phyloP scores from a whole-genome alignment of 2,113 vertebrate genomes.

The Daphoenositta chrysoptera region DNA sequence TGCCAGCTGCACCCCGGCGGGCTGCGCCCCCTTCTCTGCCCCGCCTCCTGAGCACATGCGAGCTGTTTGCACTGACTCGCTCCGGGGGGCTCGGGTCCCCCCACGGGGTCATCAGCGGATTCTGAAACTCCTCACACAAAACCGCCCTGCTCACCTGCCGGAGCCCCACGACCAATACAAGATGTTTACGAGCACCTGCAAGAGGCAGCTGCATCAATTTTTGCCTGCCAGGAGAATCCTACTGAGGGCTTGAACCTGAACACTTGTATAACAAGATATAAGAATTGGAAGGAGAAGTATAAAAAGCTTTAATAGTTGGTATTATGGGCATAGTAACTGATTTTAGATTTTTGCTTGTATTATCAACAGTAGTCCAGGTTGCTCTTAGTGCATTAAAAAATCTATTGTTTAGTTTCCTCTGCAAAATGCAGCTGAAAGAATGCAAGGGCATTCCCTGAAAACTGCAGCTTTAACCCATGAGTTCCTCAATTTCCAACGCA shows the following conservation, averaged over 20 bases:
- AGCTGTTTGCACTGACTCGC: not conserved
- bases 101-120: not conserved
- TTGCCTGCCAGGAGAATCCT: not conserved
- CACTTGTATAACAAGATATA: not conserved
- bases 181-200: not conserved
- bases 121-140: not conserved
- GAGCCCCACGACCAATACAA: not conserved
- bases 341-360: not conserved
- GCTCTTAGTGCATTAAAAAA: not conserved
- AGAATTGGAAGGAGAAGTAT: not conserved
- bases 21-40: too few relatives aligned
- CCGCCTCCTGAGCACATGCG: not conserved
- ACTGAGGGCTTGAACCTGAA: not conserved
- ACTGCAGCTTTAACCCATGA: not conserved
- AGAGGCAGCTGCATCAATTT: not conserved
- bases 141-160: not conserved
- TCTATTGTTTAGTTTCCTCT: not conserved
- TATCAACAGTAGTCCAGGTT: not conserved
- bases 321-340: not conserved
- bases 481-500: not conserved
- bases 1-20: too few relatives aligned
- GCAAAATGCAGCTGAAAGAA: not conserved
- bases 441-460: not conserved
- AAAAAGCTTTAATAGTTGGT: not conserved
- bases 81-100: not conserved